A percentile compares a stretch with the other conserved stretches of the same genome.
Evolutionary conservation across 2,888 invertebrate genomes (phyloP).

Genomic region (Sipha maydis): DNA sequence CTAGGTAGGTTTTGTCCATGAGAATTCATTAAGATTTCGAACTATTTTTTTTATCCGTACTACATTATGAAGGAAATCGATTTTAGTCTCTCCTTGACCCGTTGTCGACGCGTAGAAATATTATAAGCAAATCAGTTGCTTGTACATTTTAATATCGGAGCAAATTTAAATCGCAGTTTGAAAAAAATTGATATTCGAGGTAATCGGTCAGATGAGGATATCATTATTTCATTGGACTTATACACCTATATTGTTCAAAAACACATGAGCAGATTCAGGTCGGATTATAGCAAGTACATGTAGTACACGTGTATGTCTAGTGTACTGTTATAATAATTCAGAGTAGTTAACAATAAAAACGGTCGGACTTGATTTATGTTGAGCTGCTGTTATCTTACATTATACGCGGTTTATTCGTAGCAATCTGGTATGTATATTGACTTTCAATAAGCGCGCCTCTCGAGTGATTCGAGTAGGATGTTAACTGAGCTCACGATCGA

Average conservation of each 20-base stretch:
- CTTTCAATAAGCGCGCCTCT: no score
- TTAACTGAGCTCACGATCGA: no score
- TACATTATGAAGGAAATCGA: background rate
- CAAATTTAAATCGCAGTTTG: background rate
- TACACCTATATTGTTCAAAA: background rate
- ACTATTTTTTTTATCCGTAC: background rate
- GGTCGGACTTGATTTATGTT: no score
- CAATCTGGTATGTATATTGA: no score
- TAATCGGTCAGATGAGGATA: background rate
- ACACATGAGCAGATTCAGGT: background rate
- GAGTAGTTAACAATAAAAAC: no score
- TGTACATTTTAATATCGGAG: background rate
- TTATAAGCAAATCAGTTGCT: slow-evolving; percentile 2
- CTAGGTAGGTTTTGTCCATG: no score
- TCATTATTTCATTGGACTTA: background rate
- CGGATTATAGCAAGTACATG: no score
- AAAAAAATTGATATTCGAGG: background rate
- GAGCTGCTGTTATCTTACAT: no score
- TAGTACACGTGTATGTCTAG: no score
- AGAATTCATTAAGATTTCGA: background rate
- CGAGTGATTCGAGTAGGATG: no score
- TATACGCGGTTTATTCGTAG: no score
- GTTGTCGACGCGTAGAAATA: background rate
- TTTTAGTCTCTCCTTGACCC: background rate
- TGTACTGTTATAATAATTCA: no score